Base-by-base conservation (phyloP, 2,888 invertebrate species). In the Machimus atricapillus region DNA sequence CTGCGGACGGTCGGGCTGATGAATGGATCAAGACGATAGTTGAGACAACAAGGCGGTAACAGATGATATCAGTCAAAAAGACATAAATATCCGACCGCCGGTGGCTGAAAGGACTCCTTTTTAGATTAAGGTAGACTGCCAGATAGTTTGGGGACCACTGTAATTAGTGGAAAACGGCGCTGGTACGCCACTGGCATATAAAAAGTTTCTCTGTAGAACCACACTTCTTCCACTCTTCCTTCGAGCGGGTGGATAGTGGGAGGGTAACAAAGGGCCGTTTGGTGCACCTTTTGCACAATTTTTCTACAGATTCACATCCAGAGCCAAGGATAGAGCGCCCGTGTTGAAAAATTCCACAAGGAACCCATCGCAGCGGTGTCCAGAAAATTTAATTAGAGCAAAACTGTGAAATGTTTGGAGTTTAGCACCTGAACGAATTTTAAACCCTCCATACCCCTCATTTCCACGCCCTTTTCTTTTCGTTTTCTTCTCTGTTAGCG, bases 331-430 rank as follows among this genome's bases (percentile, higher is more conserved):
- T 3, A 9, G 58, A 23, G 1, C 37, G 12, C 58, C 58, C 58
- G 2, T n/a, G 23, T 66, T 66, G 66, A 66, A 66, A 66, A 66
- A 66, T 66, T 66, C 27, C 12, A 4, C 1, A 23, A 66, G 66
- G 23, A 27, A 66, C 12, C 66, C 66, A 66, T 27, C 16, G 34
- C 34, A 76, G 27, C n/a, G 34, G 76, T 76, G 78, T 78, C 78
- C 78, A 78, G 43, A 78, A 78, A 78, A 78, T 78, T 78, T 78
- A 78, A 78, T 78, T 78, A 78, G 78, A 78, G 78, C 40, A 78
- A 37, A 23, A 78, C 40, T 78, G 78, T 78, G 23, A 78, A 78
- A 78, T 78, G 78, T 40, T 78, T 40, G 40, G 40, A 78, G 23
- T 78, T 34, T 34, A 78, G 23, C 78, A 78, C 78, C 78, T 78